phyloP scores from a whole-genome alignment of 2,888 invertebrate species.

The Choreutis nemorana region DNA sequence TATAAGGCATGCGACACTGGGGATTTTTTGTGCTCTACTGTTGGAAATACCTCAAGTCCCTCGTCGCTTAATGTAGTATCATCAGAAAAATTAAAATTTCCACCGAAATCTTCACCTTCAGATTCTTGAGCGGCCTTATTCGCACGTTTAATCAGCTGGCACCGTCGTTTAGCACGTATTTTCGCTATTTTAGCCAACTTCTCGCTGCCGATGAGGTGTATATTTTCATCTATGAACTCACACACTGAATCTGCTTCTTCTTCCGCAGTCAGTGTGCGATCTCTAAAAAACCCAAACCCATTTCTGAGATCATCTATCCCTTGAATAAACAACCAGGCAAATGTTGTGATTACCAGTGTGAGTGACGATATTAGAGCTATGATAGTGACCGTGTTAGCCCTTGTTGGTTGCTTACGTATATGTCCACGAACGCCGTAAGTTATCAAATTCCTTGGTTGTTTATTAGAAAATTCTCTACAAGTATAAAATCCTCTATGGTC shows the following conservation, averaged over 20 bases:
- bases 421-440: slow-evolving; percentile 50
- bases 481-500: slow-evolving; percentile 49
- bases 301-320: slow-evolving; percentile 40
- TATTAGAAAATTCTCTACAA: slow-evolving; percentile 36
- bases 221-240: slow-evolving; percentile 39
- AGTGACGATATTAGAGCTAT: slow-evolving; percentile 39
- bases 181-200: slow-evolving; percentile 34
- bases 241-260: slow-evolving; percentile 47
- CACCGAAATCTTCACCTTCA: slow-evolving; percentile 27
- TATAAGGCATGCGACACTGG: slow-evolving; percentile 34
- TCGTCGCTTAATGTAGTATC: slow-evolving; percentile 17
- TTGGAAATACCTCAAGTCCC: too few species aligned
- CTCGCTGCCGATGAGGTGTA: slow-evolving; percentile 26
- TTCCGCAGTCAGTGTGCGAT: slow-evolving; percentile 37
- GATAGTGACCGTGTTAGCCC: slow-evolving; percentile 35
- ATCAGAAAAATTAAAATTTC: slow-evolving; percentile 13
- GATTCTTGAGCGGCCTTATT: slow-evolving; percentile 39
- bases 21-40: slow-evolving; percentile 26
- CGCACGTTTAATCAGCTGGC: slow-evolving; percentile 21
- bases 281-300: slow-evolving; percentile 51
- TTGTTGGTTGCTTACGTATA: slow-evolving; percentile 26
- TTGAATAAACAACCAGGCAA: slow-evolving; percentile 41
- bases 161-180: slow-evolving; percentile 32
- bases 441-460: slow-evolving; percentile 35
- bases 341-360: slow-evolving; percentile 31